Conservation (phyloP, 2,113 vertebrate genomes). For the Lasiurus cinereus region DNA sequence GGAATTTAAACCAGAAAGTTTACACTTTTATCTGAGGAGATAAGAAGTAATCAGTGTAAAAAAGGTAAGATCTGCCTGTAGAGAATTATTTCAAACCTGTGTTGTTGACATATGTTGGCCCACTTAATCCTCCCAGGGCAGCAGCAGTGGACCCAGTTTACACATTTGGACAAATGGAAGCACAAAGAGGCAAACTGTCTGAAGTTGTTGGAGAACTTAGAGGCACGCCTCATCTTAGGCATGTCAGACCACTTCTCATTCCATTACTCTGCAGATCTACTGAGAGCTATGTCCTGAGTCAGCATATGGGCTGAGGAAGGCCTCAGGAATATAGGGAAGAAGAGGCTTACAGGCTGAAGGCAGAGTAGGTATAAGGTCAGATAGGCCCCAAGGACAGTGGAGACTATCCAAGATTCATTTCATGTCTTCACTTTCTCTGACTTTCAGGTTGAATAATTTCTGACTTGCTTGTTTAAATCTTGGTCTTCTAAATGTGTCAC, state of each 20-base stretch:
- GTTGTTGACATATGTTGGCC: neutral
- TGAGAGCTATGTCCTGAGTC: neutral
- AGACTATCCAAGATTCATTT: neutral
- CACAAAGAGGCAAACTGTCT: neutral
- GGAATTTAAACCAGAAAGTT: neutral
- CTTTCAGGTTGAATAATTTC: neutral
- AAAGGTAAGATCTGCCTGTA: neutral
- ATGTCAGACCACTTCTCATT: neutral
- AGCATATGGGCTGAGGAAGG: neutral
- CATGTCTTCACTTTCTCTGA: neutral
- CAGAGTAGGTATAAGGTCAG: neutral
- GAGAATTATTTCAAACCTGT: neutral
- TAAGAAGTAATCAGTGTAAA: neutral
- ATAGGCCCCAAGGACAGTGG: accelerated
- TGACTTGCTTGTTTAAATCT: neutral
- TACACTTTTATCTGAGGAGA: neutral
- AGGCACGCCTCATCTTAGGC: neutral
- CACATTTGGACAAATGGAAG: neutral
- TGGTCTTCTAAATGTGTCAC: neutral
- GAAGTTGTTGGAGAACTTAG: neutral
- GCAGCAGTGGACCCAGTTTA: neutral
- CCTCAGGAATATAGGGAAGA: neutral
- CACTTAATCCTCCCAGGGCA: neutral
- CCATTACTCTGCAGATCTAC: neutral
- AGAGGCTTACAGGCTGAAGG: neutral